Base-by-base conservation (phyloP, 2,888 invertebrate species). In the Therioaphis trifolii region DNA sequence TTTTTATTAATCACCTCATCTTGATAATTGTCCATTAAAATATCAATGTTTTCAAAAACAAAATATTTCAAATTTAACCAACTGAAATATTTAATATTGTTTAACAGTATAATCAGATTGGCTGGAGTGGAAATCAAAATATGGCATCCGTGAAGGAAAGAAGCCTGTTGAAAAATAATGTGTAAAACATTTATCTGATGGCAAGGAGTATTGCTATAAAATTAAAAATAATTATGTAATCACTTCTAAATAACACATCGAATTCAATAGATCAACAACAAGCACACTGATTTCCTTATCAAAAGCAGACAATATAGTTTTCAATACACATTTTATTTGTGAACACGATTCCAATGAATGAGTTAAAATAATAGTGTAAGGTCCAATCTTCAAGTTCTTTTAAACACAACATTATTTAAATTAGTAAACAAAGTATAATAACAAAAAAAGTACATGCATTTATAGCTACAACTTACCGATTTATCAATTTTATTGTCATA, bases 21-120 rank as follows among this genome's bases (percentile, higher is more conserved):
- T 49, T 35, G 24, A 49, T 74, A 82, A n/a, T 35, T 72, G 4
- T 49, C 72, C 24, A 82, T 9, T 14, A 72, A 35, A 15, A 82
- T 7, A 61, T 82, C 80, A 21, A 82, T 24, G 24, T 82, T 82
- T 24, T 82, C 80, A 49, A 72, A 82, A 63, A 82, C 80, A 82
- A 82, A 35, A 82, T 82, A 24, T 18, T 11, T 72, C 14, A 82
- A 12, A 49, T 82, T 82, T 12, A 14, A 63, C 72, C 49, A 82
- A 49, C 35, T 63, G 49, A 82, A 49, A 4, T 72, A 7, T 82
- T 82, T 82, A 9, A 61, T 15, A 35, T 82, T 63, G 15, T 49
- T 61, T 4, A 82, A 24, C 9, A 82, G 1, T 63, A 63, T 46
- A 7, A 35, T 18, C 14, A 82, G 21, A 18, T 35, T 27, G 35